Evolutionary conservation across 2,888 invertebrate genomes (phyloP), one percentile per base, ranked within the genome.

Genomic region (Nebria brevicollis): DNA sequence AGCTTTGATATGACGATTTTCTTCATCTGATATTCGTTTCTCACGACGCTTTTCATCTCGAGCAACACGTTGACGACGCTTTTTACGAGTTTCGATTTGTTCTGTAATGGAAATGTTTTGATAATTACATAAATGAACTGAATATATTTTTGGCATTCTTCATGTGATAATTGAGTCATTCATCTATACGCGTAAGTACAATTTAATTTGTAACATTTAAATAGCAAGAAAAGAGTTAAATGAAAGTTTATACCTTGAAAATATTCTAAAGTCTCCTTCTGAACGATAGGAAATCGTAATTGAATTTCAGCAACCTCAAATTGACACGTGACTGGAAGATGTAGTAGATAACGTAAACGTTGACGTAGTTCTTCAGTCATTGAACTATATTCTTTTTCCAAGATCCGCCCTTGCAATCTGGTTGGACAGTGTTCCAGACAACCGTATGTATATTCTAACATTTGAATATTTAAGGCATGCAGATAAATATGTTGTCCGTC

Each of bases 401-500:
- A 88, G 72, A 98, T 94, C 77, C 92, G 93, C 0, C 96, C 97
- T 1, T 90, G 91, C 77, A 98, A 92, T 2, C 91, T 86, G 25
- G 89, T 91, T 68, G 98, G 98, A 77, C 95, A 95, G 78, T 93
- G 91, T 81, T 95, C 94, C 82, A 98, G 89, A 7, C 93, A 92
- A 7, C 97, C 97, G 90, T 97, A 98, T 81, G 96, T 94, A 81
- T 94, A 93, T 86, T 96, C 95, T 85, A 99, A 89, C 93, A 98
- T 95, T 82, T 95, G 94, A 8, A 96, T 95, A 88, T 98, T 98
- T 85, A 98, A 89, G 13, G 96, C 94, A 89, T 98, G 96, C 83
- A 98, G 90, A 89, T 96, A 99, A 78, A 98, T 93, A 88, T 97
- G 96, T 88, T 98, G 98, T 0, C 98, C 98, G 88, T 97, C 97